These are phyloP conservation scores for Cerastis leucographa DNA, from an alignment of 2,888 invertebrate species.

Conservation along the genomic window DNA sequence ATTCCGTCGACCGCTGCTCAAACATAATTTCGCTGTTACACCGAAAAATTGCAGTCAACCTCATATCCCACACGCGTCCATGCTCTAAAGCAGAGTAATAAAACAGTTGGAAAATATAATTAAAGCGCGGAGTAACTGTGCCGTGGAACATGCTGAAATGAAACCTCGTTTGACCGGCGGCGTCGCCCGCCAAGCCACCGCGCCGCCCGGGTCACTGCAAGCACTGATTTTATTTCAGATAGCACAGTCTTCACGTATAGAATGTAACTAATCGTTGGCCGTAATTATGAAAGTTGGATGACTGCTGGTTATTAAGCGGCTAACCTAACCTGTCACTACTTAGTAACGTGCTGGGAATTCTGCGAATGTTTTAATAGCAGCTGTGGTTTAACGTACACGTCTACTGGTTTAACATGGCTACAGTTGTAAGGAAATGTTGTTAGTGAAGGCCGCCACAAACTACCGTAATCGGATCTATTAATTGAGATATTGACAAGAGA, in stretches of 20 bases:
- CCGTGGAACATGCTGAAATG: conserved; percentile 41
- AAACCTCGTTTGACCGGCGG: conserved; percentile 44
- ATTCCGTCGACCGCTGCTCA: conserved; percentile 22
- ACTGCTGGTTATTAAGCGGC: conserved; percentile 45
- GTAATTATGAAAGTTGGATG: conserved; percentile 61
- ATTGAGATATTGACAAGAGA: not conserved
- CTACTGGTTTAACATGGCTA: not conserved
- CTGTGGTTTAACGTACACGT: not conserved
- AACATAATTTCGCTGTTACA: conserved; percentile 40
- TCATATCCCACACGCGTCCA: conserved; percentile 38
- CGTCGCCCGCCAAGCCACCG: conserved; percentile 19
- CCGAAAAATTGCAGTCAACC: conserved; percentile 45
- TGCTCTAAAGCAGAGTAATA: conserved; percentile 56
- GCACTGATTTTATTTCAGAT: conserved; percentile 60
- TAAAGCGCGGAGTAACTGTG: conserved; percentile 47
- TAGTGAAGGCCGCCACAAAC: no score
- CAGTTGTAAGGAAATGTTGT: not conserved
- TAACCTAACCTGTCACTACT: conserved; percentile 30
- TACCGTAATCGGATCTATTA: not conserved
- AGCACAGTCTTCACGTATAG: conserved; percentile 45
- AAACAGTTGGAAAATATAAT: conserved; percentile 61
- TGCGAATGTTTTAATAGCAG: conserved; percentile 8
- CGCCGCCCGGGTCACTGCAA: conserved; percentile 12
- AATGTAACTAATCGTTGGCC: conserved; percentile 50
- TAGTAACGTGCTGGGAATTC: conserved; percentile 23